A percentile compares a stretch with the other conserved stretches of the same genome.
Evolutionary conservation across 2,113 vertebrate genomes (phyloP).

Genomic region (Saccopteryx bilineata): DNA sequence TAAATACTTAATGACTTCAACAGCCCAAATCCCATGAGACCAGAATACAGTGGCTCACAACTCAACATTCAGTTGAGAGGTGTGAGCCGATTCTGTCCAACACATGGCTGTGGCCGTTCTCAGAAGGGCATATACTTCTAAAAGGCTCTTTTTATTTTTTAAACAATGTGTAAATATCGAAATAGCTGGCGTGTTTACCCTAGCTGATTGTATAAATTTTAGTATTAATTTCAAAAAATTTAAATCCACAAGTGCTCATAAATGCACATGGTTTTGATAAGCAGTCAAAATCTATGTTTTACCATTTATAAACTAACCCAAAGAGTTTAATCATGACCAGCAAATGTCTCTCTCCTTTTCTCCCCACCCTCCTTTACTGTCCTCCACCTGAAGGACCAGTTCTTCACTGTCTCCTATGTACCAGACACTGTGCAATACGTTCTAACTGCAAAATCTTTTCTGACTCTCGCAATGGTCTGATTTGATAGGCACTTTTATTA

Average conservation of each 20-base stretch:
- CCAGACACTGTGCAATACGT: neutral
- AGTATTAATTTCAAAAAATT: neutral
- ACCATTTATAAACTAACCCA: neutral
- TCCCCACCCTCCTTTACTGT: fast-evolving
- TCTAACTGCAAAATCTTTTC: neutral
- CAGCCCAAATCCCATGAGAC: neutral
- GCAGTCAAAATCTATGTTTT: neutral
- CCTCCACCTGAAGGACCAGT: neutral
- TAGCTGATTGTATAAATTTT: neutral
- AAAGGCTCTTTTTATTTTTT: neutral
- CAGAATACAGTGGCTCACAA: neutral
- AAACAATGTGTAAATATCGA: neutral
- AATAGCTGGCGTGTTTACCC: neutral
- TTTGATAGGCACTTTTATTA: too few species aligned
- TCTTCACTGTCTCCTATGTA: too few species aligned
- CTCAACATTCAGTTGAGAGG: neutral
- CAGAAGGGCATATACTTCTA: neutral
- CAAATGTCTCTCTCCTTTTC: neutral
- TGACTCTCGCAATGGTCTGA: too few species aligned
- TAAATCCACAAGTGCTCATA: neutral
- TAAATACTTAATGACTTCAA: neutral
- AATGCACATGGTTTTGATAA: neutral
- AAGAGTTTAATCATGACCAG: neutral
- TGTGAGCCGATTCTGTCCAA: neutral
- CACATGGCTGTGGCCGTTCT: neutral